Base-by-base conservation (phyloP, 2,113 vertebrate species). In the Lasiurus cinereus region DNA sequence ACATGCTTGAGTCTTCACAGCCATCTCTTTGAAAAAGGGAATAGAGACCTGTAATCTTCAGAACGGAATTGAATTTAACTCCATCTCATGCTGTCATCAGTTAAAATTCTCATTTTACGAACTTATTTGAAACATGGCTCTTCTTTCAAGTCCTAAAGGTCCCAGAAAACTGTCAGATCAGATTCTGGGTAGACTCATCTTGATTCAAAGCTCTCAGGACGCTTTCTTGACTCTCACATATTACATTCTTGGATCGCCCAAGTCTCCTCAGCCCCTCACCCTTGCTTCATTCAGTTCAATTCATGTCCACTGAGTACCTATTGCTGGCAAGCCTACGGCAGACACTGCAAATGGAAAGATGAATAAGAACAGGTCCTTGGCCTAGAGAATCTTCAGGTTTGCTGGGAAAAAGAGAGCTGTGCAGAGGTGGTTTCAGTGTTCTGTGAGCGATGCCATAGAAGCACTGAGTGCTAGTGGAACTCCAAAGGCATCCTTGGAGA, bases 311-410 rank as follows among this genome's bases (percentile, higher is more conserved):
- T 31, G n/a, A 74, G 64, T 56, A 59, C 64, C 43, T 33, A 24
- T 15, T 10, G 2, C 33, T 3, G 21, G 67, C 12, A 72, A 43
- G 70, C 14, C 74, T n/a, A 56, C 31, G 64, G 33, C 46, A 39
- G 70, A 18, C 6, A 43, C 86, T 1, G 6, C 0, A 27, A 52
- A 27, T 0, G 10, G 39, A 64, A 59, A 16, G 12, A 29, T 8
- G 12, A 16, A 3, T 22, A 5, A 9, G 33, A 64, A 5, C 66
- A 79, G 62, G 29, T 31, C 27, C 50, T 77, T 12, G 13, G 66
- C 18, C n/a, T 1, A 4, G 46, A 22, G 19, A 29, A 33, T 21
- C 74, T 52, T 27, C 15, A 31, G 2, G 27, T 27, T 31, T 54
- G 46, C 66, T 0, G 5, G 64, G 19, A 67, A 52, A 77, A 22